Percentiles rank a stretch among this genome's conserved stretches.
These are phyloP conservation scores for Clepsis dumicolana DNA, from an alignment of 2,888 invertebrate genomes.

Conservation along the genomic window DNA sequence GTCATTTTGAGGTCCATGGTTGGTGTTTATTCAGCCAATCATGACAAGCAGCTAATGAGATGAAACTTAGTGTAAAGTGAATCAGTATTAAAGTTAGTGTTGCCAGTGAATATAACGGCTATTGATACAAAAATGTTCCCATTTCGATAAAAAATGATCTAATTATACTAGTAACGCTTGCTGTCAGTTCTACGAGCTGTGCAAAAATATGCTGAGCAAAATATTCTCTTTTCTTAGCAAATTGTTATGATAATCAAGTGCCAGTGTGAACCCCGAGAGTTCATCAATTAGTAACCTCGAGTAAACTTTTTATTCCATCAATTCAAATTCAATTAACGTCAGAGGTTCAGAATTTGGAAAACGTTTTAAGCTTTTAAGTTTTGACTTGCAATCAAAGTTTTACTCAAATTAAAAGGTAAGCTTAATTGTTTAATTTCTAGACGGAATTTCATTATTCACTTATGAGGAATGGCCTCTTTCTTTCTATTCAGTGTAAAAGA, in stretches of 20 bases:
- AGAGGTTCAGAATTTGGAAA: slow-evolving; percentile 10
- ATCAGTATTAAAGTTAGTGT: too few species aligned
- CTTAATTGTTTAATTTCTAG: neutral
- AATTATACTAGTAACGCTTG: too few species aligned
- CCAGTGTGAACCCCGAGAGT: neutral
- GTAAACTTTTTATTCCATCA: slow-evolving; percentile 23
- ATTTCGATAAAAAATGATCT: too few species aligned
- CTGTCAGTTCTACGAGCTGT: neutral
- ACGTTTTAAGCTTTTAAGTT: neutral
- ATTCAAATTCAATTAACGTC: slow-evolving; percentile 27
- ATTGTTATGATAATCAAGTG: slow-evolving; percentile 25
- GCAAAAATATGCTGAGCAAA: slow-evolving; percentile 8
- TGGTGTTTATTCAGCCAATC: too few species aligned
- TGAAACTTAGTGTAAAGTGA: too few species aligned
- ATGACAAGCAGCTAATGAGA: too few species aligned
- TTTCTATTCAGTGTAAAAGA: too few species aligned
- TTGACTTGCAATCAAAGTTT: neutral
- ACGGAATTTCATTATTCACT: neutral
- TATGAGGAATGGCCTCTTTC: neutral
- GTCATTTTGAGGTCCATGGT: too few species aligned
- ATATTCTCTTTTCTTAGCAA: slow-evolving; percentile 2
- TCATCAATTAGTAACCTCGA: slow-evolving; percentile 8
- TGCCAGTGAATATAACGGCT: too few species aligned
- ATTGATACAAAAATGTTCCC: too few species aligned
- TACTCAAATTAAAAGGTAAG: slow-evolving; percentile 2